phyloP scores from a whole-genome alignment of 2,888 invertebrate genomes.

The Diplazon laetatorius region DNA sequence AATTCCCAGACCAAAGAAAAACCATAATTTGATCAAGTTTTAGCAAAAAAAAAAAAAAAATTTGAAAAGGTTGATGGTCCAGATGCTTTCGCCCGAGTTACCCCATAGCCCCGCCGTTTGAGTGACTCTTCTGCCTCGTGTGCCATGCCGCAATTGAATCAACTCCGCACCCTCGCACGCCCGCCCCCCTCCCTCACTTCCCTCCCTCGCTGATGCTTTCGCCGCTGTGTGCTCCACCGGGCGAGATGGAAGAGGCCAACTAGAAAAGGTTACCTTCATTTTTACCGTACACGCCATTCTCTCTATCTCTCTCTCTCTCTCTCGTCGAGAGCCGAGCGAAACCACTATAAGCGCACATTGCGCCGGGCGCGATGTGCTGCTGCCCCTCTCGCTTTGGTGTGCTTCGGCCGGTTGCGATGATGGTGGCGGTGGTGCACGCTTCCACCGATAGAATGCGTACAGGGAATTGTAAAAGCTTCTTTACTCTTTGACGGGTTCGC shows the following conservation, averaged over 20 bases:
- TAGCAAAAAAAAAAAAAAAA: constrained; percentile 18
- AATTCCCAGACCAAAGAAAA: neutral
- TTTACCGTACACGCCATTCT: constrained; percentile 28
- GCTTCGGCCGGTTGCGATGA: constrained; percentile 9
- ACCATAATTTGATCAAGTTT: neutral
- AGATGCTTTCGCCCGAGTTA: constrained; percentile 29
- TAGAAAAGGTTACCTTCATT: constrained; percentile 24
- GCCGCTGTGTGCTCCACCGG: neutral
- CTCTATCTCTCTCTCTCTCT: too few species aligned
- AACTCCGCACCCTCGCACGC: constrained; percentile 28
- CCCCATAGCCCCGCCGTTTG: constrained; percentile 28
- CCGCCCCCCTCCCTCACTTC: constrained; percentile 21
- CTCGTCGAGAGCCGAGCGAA: constrained; percentile 16
- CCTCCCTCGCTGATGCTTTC: constrained; percentile 19
- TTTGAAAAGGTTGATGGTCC: constrained; percentile 20
- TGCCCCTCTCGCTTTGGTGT: neutral
- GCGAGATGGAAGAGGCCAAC: constrained; percentile 29
- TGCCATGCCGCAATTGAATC: constrained; percentile 46
- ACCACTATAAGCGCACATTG: constrained; percentile 13
- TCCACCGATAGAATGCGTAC: constrained; percentile 18
- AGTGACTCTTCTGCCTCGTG: constrained; percentile 35
- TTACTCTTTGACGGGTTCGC: constrained; percentile 19
- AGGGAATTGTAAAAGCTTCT: constrained; percentile 41
- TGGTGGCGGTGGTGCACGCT: neutral
- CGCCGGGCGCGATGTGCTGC: neutral